Percentiles rank a stretch among this genome's conserved stretches.
phyloP scores from a whole-genome alignment of 2,888 invertebrate genomes.

The Eueremaeus valkanovi region DNA sequence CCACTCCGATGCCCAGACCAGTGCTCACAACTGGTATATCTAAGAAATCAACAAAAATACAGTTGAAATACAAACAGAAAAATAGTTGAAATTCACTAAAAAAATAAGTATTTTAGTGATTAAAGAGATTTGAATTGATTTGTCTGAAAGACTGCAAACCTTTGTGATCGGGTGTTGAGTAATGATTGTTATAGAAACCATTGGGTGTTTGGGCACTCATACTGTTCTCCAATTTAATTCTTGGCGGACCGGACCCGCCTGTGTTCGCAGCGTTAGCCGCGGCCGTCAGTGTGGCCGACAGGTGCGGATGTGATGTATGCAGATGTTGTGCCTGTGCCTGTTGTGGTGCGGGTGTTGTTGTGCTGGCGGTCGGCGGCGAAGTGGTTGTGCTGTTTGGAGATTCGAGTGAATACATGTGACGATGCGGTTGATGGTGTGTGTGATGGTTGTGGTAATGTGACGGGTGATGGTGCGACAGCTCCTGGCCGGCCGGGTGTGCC shows the following conservation, averaged over 20 bases:
- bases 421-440: conserved; percentile 21
- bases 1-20: conserved; percentile 35
- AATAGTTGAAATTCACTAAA: too few relatives aligned
- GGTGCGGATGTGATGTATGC: conserved; percentile 38
- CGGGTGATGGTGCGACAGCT: conserved; percentile 3
- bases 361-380: background rate
- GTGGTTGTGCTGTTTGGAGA: conserved; percentile 34
- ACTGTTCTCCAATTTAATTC: background rate
- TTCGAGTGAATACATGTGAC: conserved; percentile 39
- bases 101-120: background rate
- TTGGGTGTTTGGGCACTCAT: background rate
- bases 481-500: background rate
- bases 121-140: background rate
- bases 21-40: conserved; percentile 33
- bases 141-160: conserved; percentile 19
- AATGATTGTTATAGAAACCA: conserved; percentile 38
- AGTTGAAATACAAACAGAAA: too few relatives aligned
- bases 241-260: background rate
- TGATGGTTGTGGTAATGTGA: conserved; percentile 20
- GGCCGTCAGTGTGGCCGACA: conserved; percentile 38
- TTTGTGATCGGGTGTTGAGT: conserved; percentile 39
- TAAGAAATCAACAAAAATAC: background rate
- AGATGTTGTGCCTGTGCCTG: conserved; percentile 40
- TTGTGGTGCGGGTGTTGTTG: conserved; percentile 10
- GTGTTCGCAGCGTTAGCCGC: conserved; percentile 36